Evolutionary conservation across 1,140 invertebrate genomes (phyloP), one percentile per base, ranked within the genome.

Genomic region (Drosophila pallidifrons): DNA sequence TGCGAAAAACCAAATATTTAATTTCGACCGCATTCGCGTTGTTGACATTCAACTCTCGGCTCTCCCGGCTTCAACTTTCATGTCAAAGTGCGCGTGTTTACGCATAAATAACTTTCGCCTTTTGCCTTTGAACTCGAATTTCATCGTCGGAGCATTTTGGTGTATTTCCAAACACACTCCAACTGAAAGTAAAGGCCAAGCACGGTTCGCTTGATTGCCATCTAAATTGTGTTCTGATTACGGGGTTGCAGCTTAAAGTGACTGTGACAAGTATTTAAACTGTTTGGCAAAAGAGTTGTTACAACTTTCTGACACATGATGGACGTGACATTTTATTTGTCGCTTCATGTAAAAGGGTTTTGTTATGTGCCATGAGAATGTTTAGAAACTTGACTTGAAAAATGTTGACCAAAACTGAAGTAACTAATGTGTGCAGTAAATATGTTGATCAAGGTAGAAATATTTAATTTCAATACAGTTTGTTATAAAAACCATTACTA

Each of bases 41-140:
- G 85, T 89, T 89, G 85, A 89, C 83, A 83, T 89, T 88, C 69
- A 67, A 65, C 57, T 65, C 65, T 65, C 61, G 69, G 46, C 28
- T 49, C 57, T 65, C 65, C 61, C 65, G 69, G 46, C 28, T 49
- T 63, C 79, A 60, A 83, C 77, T 81, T 75, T 75, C 45, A 78
- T 81, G 71, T 88, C 75, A 81, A 88, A 89, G 78, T 41, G 81
- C 69, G 71, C 78, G 61, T 88, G 85, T 74, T 88, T 85, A 79
- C 75, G 85, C 85, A 89, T 89, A 89, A 89, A 89, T 89, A 89
- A 75, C 78, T 85, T 73, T 47, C 15, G 54, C 35, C 38, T 57
- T 57, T 57, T 16, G 51, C 25, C 16, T 88, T 87, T 89, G 85
- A 83, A 83, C 81, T 79, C 54, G 8, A 75, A 41, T 25, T 25